phyloP scores from a whole-genome alignment of 2,888 invertebrate species.

The Eulithis testata region DNA sequence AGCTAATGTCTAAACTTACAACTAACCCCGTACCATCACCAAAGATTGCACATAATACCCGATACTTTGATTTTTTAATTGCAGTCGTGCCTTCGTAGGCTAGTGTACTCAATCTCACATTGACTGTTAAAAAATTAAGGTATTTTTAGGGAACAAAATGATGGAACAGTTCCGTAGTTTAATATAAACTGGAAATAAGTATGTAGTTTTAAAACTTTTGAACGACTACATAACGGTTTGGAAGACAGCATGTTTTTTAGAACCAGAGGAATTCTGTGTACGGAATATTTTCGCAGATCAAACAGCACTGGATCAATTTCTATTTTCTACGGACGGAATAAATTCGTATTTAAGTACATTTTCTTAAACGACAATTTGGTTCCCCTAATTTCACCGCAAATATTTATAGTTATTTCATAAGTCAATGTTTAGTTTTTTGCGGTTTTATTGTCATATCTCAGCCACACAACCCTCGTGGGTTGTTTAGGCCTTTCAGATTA shows the following conservation, averaged over 20 bases:
- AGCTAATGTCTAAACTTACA: conserved; percentile 66
- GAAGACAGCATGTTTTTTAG: conserved; percentile 70
- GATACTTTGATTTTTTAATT: conserved; percentile 87
- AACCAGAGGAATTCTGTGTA: conserved; percentile 51
- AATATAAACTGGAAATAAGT: conserved; percentile 53
- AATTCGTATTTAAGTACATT: conserved; percentile 71
- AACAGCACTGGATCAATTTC: conserved; percentile 50
- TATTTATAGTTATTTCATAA: conserved; percentile 14
- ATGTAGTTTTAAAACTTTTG: conserved; percentile 46
- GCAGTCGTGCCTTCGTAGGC: conserved; percentile 79
- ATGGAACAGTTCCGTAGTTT: conserved; percentile 58
- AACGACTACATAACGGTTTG: conserved; percentile 68
- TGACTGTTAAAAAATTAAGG: conserved; percentile 82
- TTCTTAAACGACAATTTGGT: conserved; percentile 30
- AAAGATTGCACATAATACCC: conserved; percentile 94
- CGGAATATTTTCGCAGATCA: conserved; percentile 1
- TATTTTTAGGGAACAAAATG: conserved; percentile 71
- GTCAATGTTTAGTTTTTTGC: conserved; percentile 33
- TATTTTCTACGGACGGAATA: conserved; percentile 71
- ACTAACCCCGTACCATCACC: conserved; percentile 87
- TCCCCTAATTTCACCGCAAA: conserved; percentile 25
- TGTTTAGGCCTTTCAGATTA: neutral
- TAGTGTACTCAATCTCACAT: conserved; percentile 59
- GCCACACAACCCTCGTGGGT: neutral
- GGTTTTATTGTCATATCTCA: conserved; percentile 20